phyloP scores from a whole-genome alignment of 1,140 invertebrate species.

The Bathynomus jamesi region DNA sequence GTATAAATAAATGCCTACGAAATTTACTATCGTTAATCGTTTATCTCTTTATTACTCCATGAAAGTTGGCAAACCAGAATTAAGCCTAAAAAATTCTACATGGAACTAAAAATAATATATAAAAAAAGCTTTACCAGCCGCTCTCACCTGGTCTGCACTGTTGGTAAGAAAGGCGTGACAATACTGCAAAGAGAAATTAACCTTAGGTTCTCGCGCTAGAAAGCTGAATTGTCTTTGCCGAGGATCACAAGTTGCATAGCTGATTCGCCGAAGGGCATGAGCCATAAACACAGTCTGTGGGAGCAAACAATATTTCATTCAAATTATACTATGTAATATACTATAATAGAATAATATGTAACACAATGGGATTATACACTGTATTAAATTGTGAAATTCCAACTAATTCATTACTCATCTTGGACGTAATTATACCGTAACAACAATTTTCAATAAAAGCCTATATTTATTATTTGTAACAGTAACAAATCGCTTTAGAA shows the following conservation, averaged over 20 bases:
- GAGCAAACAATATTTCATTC: slow-evolving; percentile 3
- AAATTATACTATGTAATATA: background rate
- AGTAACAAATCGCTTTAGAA: too few species aligned
- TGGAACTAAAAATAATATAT: too few species aligned
- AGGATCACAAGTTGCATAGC: slow-evolving; percentile 77
- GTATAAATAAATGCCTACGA: too few species aligned
- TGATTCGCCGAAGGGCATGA: slow-evolving; percentile 73
- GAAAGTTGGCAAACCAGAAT: too few species aligned
- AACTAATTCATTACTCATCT: background rate
- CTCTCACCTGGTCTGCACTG: slow-evolving; percentile 63
- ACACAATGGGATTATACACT: background rate
- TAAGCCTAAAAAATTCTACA: too few species aligned
- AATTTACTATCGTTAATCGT: too few species aligned
- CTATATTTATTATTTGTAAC: too few species aligned
- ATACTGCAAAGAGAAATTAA: slow-evolving; percentile 64
- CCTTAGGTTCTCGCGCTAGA: slow-evolving; percentile 68
- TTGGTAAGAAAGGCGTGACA: slow-evolving; percentile 74
- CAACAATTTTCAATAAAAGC: too few species aligned
- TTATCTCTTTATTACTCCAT: too few species aligned
- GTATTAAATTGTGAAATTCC: background rate
- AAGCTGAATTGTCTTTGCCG: slow-evolving; percentile 71
- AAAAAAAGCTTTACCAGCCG: too few species aligned
- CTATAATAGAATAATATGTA: background rate
- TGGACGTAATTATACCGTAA: too few species aligned
- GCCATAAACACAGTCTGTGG: slow-evolving; percentile 73